Percentiles rank a stretch among this genome's conserved stretches.
These are phyloP conservation scores for Ophioderma brevispina DNA, from an alignment of 35 echinoderm and acorn worm species.

Conservation along the genomic window DNA sequence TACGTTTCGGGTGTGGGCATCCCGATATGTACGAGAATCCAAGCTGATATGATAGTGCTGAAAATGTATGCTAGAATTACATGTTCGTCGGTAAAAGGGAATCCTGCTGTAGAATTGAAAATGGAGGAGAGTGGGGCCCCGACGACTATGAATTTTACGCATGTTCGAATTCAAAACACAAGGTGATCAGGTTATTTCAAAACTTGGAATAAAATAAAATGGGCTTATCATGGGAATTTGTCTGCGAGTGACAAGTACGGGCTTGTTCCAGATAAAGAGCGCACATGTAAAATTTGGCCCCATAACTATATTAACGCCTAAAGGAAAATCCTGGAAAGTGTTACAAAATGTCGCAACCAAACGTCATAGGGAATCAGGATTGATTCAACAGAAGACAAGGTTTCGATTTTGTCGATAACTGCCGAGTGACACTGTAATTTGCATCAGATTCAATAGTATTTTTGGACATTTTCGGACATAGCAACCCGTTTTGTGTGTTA, in stretches of 20 bases:
- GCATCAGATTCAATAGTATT: neutral
- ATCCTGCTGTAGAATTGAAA: neutral
- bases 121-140: too few species aligned
- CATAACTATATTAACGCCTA: neutral
- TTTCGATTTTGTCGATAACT: neutral
- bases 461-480: neutral
- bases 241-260: neutral
- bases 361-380: neutral
- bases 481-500: neutral
- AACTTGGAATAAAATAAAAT: neutral
- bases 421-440: neutral
- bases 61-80: neutral
- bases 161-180: too few species aligned
- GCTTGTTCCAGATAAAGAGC: neutral
- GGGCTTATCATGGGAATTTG: neutral
- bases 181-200: neutral
- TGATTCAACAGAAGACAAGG: neutral
- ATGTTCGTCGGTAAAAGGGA: neutral
- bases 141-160: too few species aligned
- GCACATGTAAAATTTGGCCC: neutral
- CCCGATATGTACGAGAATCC: neutral
- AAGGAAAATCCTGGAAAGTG: neutral
- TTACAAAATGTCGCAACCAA: neutral
- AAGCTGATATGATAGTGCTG: neutral
- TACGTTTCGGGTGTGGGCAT: neutral